These are phyloP conservation scores for Harpalus rubripes DNA, from an alignment of 2,888 invertebrate species.

Conservation along the genomic window DNA sequence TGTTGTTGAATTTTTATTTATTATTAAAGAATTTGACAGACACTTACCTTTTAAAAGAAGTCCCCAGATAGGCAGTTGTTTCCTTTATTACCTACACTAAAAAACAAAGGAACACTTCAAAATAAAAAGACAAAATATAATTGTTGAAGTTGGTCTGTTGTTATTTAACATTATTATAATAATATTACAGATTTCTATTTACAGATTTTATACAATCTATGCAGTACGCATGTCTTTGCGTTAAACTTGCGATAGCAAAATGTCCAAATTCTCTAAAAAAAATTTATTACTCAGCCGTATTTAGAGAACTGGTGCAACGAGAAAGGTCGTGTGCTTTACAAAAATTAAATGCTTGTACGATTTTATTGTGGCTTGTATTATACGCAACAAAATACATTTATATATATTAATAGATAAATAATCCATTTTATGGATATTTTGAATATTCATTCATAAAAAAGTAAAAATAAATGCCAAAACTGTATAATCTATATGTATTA, in stretches of 20 bases:
- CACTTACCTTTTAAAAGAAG: not conserved
- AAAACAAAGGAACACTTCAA: conserved; percentile 27
- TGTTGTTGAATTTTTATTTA: no score
- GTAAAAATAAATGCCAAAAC: conserved; percentile 50
- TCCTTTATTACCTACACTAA: not conserved
- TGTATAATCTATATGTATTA: conserved; percentile 46
- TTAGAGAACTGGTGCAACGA: conserved; percentile 40
- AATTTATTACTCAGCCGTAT: conserved; percentile 39
- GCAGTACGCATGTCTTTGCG: conserved; percentile 67
- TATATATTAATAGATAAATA: conserved; percentile 53
- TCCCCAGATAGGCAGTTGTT: not conserved
- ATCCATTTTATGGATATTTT: conserved; percentile 54
- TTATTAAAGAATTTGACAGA: not conserved
- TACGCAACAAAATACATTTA: conserved; percentile 33
- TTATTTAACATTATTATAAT: conserved; percentile 76
- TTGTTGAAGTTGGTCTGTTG: conserved; percentile 73
- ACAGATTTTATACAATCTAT: conserved; percentile 75
- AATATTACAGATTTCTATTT: conserved; percentile 76
- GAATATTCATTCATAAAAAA: conserved; percentile 59
- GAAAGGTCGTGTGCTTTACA: conserved; percentile 46
- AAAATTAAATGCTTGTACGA: conserved; percentile 43
- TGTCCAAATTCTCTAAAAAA: conserved; percentile 22
- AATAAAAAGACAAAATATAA: conserved; percentile 69
- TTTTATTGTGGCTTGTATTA: conserved; percentile 40
- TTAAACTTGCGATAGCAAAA: conserved; percentile 22